A percentile compares a stretch with the other conserved stretches of the same genome.
phyloP scores from a whole-genome alignment of 37 sponge, comb jelly and placozoan species.

The Axinella damicornis region DNA sequence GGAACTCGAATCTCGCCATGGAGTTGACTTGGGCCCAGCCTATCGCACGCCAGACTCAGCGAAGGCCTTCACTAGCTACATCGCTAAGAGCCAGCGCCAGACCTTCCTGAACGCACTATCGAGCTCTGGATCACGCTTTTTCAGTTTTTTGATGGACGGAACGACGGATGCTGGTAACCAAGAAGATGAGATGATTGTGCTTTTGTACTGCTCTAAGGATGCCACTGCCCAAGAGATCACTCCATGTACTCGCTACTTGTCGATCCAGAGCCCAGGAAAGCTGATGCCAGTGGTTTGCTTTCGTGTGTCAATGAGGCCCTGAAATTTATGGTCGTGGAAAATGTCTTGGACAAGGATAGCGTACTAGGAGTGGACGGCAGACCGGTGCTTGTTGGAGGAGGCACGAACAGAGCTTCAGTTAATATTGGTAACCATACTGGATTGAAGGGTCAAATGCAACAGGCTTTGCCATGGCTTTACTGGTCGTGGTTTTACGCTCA shows the following conservation, averaged over 20 bases:
- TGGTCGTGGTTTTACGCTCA: no score
- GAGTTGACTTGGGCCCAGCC: slow-evolving; percentile 41
- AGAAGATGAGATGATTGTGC: slow-evolving; percentile 49
- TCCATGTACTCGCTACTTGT: slow-evolving; percentile 19
- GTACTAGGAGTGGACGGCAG: no score
- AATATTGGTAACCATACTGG: no score
- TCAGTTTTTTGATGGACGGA: slow-evolving; percentile 67
- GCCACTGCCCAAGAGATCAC: slow-evolving; percentile 19
- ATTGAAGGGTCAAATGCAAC: no score
- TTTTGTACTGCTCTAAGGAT: slow-evolving; percentile 14
- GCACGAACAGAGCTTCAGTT: no score
- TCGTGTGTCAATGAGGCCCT: no score
- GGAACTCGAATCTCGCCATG: slow-evolving; percentile 48
- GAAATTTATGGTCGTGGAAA: no score
- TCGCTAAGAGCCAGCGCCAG: slow-evolving; percentile 41
- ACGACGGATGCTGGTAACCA: slow-evolving; percentile 42
- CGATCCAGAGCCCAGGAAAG: neutral
- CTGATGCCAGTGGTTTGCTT: slow-evolving; percentile 17
- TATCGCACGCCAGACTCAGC: slow-evolving; percentile 37
- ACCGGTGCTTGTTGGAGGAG: no score
- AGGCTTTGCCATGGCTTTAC: no score
- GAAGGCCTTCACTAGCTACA: slow-evolving; percentile 17
- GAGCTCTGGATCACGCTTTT: slow-evolving; percentile 20
- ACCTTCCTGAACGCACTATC: neutral
- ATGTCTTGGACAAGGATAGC: no score